Base-by-base conservation (phyloP, 1,140 invertebrate genomes). In the Ips nitidus region DNA sequence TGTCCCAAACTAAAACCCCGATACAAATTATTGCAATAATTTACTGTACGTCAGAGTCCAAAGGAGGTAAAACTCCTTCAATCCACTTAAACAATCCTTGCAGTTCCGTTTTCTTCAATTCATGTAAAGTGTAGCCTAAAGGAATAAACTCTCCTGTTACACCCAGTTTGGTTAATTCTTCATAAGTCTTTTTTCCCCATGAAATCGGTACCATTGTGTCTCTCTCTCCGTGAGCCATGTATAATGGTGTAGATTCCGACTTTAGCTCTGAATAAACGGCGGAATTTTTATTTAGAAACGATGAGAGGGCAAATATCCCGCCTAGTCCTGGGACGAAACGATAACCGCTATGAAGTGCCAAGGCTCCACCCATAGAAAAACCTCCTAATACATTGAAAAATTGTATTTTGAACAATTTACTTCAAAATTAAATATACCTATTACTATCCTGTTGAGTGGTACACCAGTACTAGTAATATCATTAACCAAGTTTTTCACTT, bases 321-420 rank as follows among this genome's bases (percentile, higher is more conserved):
- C 86, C 90, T 42, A 92, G 42, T 43, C 85, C 81, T 22, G 82
- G 82, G 42, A 84, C 81, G 71, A 85, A 85, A 76, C 86, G 83
- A 68, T 87, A 92, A 2, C 83, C 88, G 37, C 87, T 78, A 71
- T 93, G 88, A 5, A 91, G 74, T 1, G 90, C 84, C 68, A 91
- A 75, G 1, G 87, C 85, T 8, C 90, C 90, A 41, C 90, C 90
- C 89, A 91, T 92, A 43, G 90, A 91, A 77, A 92, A 91, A 4
- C 90, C 90, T 78, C 88, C 87, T 86, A 53, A 41, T 50, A 22
- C 45, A 50, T 50, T 6, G 22, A 50, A 50, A 3, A 50, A 6
- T 3, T 2, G 45, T 50, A 8, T 22, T 50, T 50, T 3, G 1
- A 22, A 22, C 22, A 22, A 22, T 22, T 22, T 22, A 55, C 4